phyloP scores from a whole-genome alignment of 2,888 invertebrate species.

The Anticlea derivata region DNA sequence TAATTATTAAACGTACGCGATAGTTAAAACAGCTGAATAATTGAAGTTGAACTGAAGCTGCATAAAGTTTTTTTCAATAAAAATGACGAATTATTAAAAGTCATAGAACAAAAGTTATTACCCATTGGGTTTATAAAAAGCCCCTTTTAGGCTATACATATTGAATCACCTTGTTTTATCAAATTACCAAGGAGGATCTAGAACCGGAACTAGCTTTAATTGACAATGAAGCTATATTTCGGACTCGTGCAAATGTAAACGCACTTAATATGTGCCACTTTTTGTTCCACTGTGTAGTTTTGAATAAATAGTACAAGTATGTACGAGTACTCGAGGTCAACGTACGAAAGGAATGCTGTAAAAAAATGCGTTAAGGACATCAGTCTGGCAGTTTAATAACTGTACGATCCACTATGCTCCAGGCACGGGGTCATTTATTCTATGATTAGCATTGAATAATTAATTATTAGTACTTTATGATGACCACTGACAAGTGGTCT shows the following conservation, averaged over 20 bases:
- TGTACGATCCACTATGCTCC: constrained; percentile 52
- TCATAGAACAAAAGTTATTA: too few species aligned
- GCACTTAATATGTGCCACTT: constrained; percentile 71
- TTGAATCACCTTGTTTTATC: too few species aligned
- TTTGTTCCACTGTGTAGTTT: constrained; percentile 71
- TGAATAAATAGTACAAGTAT: constrained; percentile 62
- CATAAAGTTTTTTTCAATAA: too few species aligned
- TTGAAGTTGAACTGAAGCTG: too few species aligned
- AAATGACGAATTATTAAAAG: too few species aligned
- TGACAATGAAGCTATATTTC: constrained; percentile 54
- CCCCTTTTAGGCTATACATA: too few species aligned
- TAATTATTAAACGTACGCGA: too few species aligned
- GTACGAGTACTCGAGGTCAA: constrained; percentile 75
- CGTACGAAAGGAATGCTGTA: constrained; percentile 73
- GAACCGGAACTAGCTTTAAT: constrained; percentile 75
- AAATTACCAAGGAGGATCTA: constrained; percentile 73
- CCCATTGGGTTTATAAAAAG: too few species aligned
- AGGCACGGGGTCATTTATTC: constrained; percentile 56
- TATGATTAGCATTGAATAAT: constrained; percentile 63
- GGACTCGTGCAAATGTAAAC: constrained; percentile 53
- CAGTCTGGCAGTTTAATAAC: constrained; percentile 62
- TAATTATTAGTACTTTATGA: constrained; percentile 40
- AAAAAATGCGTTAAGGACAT: constrained; percentile 77
- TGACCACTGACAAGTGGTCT: neutral
- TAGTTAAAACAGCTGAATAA: too few species aligned